Evolutionary conservation across 2,888 invertebrate genomes (phyloP).

Genomic region (Congeria kusceri): DNA sequence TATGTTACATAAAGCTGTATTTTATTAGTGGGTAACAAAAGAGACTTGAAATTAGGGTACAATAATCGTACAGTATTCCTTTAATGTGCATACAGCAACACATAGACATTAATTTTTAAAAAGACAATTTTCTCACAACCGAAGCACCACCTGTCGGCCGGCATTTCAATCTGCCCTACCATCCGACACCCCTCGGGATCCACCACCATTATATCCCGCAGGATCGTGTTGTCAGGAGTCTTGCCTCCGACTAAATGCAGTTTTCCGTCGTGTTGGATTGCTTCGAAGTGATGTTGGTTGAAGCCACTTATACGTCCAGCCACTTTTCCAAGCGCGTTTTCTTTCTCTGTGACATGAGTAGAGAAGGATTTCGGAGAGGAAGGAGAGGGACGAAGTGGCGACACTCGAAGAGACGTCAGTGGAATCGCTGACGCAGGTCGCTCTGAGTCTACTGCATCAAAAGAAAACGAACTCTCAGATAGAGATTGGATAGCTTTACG

Average conservation of each 20-base stretch:
- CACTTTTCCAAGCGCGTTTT: constrained; percentile 58
- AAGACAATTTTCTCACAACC: constrained; percentile 64
- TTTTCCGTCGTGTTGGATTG: constrained; percentile 72
- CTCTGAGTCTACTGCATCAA: constrained; percentile 56
- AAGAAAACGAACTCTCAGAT: constrained; percentile 62
- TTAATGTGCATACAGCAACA: too few relatives aligned
- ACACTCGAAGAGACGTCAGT: constrained; percentile 5
- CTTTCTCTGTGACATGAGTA: constrained; percentile 25
- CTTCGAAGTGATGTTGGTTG: constrained; percentile 75
- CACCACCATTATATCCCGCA: constrained; percentile 59
- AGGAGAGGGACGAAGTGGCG: constrained; percentile 6
- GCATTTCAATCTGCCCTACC: constrained; percentile 61
- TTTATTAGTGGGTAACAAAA: too few relatives aligned
- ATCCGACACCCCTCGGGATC: constrained; percentile 44
- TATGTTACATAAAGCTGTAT: too few relatives aligned
- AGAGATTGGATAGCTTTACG: constrained; percentile 46
- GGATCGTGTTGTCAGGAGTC: constrained; percentile 73
- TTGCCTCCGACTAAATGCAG: constrained; percentile 74
- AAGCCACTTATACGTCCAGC: constrained; percentile 63
- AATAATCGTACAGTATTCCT: too few relatives aligned
- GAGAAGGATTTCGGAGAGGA: constrained; percentile 43
- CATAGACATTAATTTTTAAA: too few relatives aligned
- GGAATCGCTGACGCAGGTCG: constrained; percentile 25
- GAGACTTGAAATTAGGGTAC: too few relatives aligned
- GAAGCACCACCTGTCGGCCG: constrained; percentile 71